A percentile compares a stretch with the other conserved stretches of the same genome.
Evolutionary conservation across 2,888 invertebrate genomes (phyloP).

Genomic region (Polydrusus tereticollis): DNA sequence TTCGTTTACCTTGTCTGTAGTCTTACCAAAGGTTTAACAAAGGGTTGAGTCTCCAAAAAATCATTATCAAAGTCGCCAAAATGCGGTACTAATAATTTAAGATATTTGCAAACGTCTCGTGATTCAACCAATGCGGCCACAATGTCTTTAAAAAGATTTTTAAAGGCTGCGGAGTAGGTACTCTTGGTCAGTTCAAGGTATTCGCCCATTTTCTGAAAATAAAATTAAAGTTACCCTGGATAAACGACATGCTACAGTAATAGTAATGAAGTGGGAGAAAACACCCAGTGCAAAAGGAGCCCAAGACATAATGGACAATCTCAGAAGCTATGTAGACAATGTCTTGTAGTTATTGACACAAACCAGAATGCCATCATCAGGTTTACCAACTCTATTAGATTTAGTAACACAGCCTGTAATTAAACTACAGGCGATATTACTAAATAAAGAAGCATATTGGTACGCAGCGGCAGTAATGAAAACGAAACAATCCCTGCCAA

Average conservation of each 20-base stretch:
- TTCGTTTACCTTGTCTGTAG: neutral
- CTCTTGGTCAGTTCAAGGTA: conserved; percentile 79
- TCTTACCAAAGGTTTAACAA: conserved; percentile 74
- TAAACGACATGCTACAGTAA: neutral
- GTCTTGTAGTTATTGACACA: too few relatives aligned
- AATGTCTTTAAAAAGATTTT: conserved; percentile 82
- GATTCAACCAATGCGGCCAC: conserved; percentile 86
- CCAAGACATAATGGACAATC: too few relatives aligned
- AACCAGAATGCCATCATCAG: too few relatives aligned
- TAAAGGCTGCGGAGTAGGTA: conserved; percentile 83
- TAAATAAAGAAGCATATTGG: too few relatives aligned
- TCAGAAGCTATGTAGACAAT: too few relatives aligned
- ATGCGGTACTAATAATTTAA: conserved; percentile 79
- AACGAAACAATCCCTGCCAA: too few relatives aligned
- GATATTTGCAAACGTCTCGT: conserved; percentile 84
- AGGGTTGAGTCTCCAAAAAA: conserved; percentile 73
- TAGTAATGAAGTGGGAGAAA: neutral
- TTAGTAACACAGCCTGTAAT: too few relatives aligned
- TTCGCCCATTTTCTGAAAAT: conserved; percentile 77
- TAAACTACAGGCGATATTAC: too few relatives aligned
- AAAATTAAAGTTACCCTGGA: too few relatives aligned
- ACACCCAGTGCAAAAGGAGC: too few relatives aligned
- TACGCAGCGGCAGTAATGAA: too few relatives aligned
- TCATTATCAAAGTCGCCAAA: conserved; percentile 81
- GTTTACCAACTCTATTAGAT: too few relatives aligned